These are phyloP conservation scores for Passer domesticus DNA, from an alignment of 2,113 vertebrate genomes.

Conservation along the genomic window DNA sequence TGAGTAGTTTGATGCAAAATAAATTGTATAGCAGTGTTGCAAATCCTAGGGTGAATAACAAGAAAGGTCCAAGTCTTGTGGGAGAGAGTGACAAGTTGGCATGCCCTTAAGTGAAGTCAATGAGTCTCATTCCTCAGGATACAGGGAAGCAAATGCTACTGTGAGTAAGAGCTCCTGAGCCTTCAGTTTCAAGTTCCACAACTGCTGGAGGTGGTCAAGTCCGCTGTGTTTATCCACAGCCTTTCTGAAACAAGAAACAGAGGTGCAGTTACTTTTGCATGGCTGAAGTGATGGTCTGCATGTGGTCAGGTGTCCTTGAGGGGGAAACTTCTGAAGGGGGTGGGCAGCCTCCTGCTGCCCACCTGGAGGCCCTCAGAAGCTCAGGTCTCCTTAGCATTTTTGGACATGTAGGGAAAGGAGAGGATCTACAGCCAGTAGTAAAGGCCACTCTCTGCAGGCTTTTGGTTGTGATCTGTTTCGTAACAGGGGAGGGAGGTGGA, in stretches of 20 bases:
- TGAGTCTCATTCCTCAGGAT: background rate
- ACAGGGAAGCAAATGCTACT: background rate
- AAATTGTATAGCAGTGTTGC: background rate
- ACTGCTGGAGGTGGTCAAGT: background rate
- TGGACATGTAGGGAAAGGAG: background rate
- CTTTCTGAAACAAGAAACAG: background rate
- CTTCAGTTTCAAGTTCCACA: background rate
- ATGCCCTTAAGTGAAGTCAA: background rate
- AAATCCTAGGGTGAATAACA: background rate
- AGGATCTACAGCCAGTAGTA: background rate
- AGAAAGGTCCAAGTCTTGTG: background rate
- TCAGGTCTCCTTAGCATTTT: background rate
- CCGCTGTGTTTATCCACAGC: background rate
- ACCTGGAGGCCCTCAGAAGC: background rate
- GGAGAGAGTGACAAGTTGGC: background rate
- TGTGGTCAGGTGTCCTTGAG: background rate
- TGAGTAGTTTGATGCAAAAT: background rate
- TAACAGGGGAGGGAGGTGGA: background rate
- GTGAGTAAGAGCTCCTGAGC: background rate
- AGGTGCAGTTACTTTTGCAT: background rate
- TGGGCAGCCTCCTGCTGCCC: background rate
- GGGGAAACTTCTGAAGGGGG: background rate
- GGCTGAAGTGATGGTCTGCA: background rate
- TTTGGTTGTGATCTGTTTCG: background rate
- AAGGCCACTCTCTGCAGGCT: background rate